Evolutionary conservation across 1,140 invertebrate genomes (phyloP).

Genomic region (Ceratosolen solmsi): DNA sequence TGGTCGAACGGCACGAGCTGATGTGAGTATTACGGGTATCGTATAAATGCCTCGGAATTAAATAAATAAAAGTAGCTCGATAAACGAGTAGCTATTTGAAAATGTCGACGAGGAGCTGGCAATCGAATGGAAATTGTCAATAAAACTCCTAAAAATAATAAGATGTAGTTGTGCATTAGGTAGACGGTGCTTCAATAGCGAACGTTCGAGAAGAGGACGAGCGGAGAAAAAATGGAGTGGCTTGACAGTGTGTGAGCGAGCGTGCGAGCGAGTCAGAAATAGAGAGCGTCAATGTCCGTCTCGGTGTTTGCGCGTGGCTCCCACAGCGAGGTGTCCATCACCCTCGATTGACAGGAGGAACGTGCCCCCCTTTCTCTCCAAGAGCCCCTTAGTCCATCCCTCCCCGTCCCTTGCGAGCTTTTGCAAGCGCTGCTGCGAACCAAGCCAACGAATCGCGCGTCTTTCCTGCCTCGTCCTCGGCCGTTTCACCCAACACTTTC

Average conservation of each 20-base stretch:
- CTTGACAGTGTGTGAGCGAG: background rate
- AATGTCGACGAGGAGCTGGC: background rate
- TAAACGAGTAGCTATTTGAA: background rate
- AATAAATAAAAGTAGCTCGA: background rate
- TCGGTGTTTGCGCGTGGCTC: slow-evolving; percentile 55
- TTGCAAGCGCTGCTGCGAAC: slow-evolving; percentile 43
- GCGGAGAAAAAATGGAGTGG: background rate
- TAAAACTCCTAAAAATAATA: background rate
- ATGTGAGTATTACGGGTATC: background rate
- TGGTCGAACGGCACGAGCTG: background rate
- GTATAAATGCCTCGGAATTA: background rate
- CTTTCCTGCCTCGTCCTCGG: background rate
- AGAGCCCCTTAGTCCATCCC: slow-evolving; percentile 13
- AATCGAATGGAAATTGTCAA: background rate
- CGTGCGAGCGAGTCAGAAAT: background rate
- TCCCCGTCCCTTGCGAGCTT: slow-evolving; percentile 51
- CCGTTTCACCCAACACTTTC: no score
- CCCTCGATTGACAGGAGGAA: slow-evolving; percentile 72
- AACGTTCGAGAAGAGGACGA: background rate
- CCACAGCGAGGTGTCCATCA: slow-evolving; percentile 72
- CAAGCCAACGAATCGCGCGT: background rate
- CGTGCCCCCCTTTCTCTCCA: slow-evolving; percentile 60
- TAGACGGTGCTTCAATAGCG: background rate
- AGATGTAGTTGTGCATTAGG: background rate
- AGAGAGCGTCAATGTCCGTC: slow-evolving; percentile 5